Conservation (phyloP, 2,888 invertebrate genomes). For the Steromphala cineraria region DNA sequence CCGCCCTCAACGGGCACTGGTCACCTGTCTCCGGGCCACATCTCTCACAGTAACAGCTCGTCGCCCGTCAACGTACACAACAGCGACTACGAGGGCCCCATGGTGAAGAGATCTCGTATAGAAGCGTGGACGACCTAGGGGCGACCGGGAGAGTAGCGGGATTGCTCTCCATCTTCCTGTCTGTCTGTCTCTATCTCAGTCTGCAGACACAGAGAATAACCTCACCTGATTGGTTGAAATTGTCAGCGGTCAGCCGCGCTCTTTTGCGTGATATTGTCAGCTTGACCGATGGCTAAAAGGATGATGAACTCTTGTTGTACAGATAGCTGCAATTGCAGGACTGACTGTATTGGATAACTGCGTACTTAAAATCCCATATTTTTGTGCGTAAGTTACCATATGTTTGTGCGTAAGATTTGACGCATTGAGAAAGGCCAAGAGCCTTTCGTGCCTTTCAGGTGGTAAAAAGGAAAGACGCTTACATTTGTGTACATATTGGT, state of each 20-base stretch:
- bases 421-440: not conserved
- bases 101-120: slow-evolving; percentile 89
- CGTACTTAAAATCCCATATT: slow-evolving; percentile 18
- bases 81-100: slow-evolving; percentile 73
- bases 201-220: slow-evolving; percentile 14
- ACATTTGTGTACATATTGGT: slow-evolving; percentile 15
- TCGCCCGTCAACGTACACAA: slow-evolving; percentile 51
- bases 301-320: slow-evolving; percentile 9
- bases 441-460: slow-evolving; percentile 19
- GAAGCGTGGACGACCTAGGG: slow-evolving; percentile 85
- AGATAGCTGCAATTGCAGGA: slow-evolving; percentile 1
- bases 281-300: not conserved
- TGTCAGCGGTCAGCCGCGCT: not conserved
- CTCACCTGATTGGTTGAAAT: slow-evolving; percentile 7
- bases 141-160: not conserved
- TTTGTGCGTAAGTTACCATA: not conserved
- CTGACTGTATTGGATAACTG: not conserved
- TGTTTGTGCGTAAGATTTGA: slow-evolving; percentile 2
- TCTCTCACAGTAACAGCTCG: slow-evolving; percentile 40
- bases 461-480: slow-evolving; percentile 14
- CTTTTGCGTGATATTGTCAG: not conserved
- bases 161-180: slow-evolving; percentile 3
- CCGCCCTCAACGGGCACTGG: slow-evolving; percentile 78
- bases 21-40: slow-evolving; percentile 70
- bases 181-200: slow-evolving; percentile 21